Percentiles rank a stretch among this genome's conserved stretches.
These are phyloP conservation scores for Trichomycterus rosablanca DNA, from an alignment of 2,113 vertebrate genomes.

Conservation along the genomic window DNA sequence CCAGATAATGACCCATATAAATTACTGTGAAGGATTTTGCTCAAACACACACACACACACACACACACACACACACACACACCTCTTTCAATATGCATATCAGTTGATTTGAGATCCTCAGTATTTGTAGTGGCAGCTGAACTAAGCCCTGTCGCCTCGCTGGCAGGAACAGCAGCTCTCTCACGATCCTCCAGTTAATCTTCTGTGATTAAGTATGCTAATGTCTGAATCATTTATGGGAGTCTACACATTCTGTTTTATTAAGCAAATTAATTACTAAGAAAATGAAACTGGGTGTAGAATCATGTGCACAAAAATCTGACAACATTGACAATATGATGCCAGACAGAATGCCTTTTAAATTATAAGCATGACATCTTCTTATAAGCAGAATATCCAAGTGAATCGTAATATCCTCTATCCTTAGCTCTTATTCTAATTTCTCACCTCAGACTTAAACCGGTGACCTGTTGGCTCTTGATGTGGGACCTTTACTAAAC, in stretches of 20 bases:
- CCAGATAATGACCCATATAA: too few species aligned
- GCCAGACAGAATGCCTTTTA: conserved; percentile 9
- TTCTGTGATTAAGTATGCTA: conserved; percentile 74
- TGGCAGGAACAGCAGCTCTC: conserved; percentile 63
- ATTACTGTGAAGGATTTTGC: too few species aligned
- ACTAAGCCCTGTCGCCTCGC: conserved; percentile 53
- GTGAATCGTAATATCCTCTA: neutral
- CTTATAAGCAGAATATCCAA: neutral
- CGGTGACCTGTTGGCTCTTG: neutral
- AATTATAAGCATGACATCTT: neutral
- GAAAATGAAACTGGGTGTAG: conserved; percentile 66
- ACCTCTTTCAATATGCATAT: neutral
- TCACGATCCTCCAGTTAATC: conserved; percentile 70
- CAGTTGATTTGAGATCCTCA: conserved; percentile 47
- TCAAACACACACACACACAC: too few species aligned
- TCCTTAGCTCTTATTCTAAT: neutral
- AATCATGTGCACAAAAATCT: conserved; percentile 46
- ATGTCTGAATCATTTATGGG: conserved; percentile 63
- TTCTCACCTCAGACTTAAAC: conserved; percentile 7
- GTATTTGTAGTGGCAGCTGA: conserved; percentile 59
- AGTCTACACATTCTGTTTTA: conserved; percentile 59
- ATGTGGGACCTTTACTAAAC: neutral
- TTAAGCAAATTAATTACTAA: conserved; percentile 70
- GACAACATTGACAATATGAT: conserved; percentile 22
- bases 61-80: too few species aligned